These are phyloP conservation scores for Plectropomus leopardus DNA, from an alignment of 2,113 vertebrate species.

Conservation along the genomic window DNA sequence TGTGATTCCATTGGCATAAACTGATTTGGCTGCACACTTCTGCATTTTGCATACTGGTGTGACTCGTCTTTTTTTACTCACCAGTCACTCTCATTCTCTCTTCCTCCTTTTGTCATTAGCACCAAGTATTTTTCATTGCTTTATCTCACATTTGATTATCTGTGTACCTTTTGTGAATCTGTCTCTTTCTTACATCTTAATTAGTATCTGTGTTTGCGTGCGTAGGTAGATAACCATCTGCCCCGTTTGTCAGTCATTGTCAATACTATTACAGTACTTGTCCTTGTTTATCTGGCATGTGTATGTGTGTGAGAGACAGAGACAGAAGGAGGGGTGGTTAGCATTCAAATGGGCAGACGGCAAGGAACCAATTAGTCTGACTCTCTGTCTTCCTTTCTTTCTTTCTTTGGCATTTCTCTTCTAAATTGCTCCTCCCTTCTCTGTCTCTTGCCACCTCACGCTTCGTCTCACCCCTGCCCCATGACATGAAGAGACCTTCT, in stretches of 20 bases:
- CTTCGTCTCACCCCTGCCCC: slow-evolving; percentile 5
- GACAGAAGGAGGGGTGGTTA: slow-evolving; percentile 40
- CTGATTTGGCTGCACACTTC: not conserved
- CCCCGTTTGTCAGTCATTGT: slow-evolving; percentile 42
- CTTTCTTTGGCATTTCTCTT: slow-evolving; percentile 28
- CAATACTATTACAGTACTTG: slow-evolving; percentile 34
- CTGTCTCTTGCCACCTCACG: slow-evolving; percentile 2
- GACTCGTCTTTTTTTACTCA: not conserved
- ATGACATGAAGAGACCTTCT: slow-evolving; percentile 22
- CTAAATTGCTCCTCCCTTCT: slow-evolving; percentile 28
- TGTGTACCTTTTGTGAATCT: not conserved
- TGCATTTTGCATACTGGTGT: not conserved
- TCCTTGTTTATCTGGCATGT: slow-evolving; percentile 42
- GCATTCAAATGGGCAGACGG: slow-evolving; percentile 58
- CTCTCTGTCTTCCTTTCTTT: slow-evolving; percentile 25
- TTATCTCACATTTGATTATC: slow-evolving; percentile 11
- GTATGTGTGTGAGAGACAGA: slow-evolving; percentile 11
- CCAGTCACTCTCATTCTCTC: not conserved
- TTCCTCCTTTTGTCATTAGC: not conserved
- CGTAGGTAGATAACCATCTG: slow-evolving; percentile 28
- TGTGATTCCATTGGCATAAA: not conserved
- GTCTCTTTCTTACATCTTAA: slow-evolving; percentile 11
- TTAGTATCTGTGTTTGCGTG: slow-evolving; percentile 24
- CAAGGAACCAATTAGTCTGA: slow-evolving; percentile 56
- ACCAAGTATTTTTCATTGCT: slow-evolving; percentile 1